These are phyloP conservation scores for Ormyrus pomaceus DNA, from an alignment of 2,888 invertebrate species.

Conservation along the genomic window DNA sequence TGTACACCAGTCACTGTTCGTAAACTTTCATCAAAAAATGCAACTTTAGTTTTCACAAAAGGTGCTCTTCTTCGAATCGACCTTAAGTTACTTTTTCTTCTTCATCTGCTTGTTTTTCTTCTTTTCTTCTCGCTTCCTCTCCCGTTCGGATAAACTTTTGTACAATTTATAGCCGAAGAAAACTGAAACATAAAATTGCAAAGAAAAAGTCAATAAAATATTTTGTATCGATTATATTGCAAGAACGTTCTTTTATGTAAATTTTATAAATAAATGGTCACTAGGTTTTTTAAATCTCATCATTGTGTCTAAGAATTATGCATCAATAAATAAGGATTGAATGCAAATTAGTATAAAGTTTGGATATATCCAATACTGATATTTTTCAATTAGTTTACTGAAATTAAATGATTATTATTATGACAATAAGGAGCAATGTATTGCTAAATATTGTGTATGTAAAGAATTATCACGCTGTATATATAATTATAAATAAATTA, in stretches of 20 bases:
- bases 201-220: slow-evolving; percentile 25
- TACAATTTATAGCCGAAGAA: slow-evolving; percentile 92
- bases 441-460: too few species aligned
- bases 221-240: not conserved
- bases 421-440: too few species aligned
- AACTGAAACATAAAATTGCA: slow-evolving; percentile 79
- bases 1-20: slow-evolving; percentile 55
- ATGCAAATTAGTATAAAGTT: not conserved
- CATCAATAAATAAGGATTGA: too few species aligned
- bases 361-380: not conserved
- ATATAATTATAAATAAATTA: too few species aligned
- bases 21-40: slow-evolving; percentile 32
- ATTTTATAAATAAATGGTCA: not conserved
- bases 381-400: too few species aligned
- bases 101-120: slow-evolving; percentile 87
- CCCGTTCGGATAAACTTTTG: slow-evolving; percentile 86
- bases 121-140: slow-evolving; percentile 87
- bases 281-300: too few species aligned
- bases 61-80: slow-evolving; percentile 4
- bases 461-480: too few species aligned
- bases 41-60: slow-evolving; percentile 45
- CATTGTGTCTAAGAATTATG: too few species aligned
- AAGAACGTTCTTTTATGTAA: not conserved
- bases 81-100: slow-evolving; percentile 82
- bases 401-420: too few species aligned